Evolutionary conservation across 2,888 invertebrate species (phyloP), one percentile per base, ranked within the genome.

Genomic region (Aporophyla lueneburgensis): DNA sequence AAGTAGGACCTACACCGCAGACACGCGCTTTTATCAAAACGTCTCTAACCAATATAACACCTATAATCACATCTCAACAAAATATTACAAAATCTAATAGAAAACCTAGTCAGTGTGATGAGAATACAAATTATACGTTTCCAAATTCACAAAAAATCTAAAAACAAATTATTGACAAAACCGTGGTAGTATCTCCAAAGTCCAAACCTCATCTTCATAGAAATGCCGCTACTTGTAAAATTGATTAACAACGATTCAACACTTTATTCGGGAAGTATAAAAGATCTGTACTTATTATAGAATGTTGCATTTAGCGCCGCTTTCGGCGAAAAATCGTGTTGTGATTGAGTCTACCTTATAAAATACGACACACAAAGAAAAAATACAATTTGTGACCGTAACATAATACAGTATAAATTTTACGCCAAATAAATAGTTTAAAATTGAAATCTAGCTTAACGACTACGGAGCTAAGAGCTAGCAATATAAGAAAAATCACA

Each of bases 401-500:
- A 91, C 81, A 80, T 81, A 92, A 92, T 89, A 90, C 87, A 90
- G 89, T 89, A 88, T 87, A 89, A 88, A 86, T 89, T 87, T 87
- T 74, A 88, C 83, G 91, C 89, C 89, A 93, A 95, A 95, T 94
- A 94, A 95, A 95, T 94, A 94, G 87, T 90, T 91, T 89, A 93
- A 93, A 84, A 72, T 76, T 94, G 91, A 90, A 94, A 92, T 93
- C 95, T 96, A 95, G 95, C 96, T 95, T 95, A 95, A 93, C 89
- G 93, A 95, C 96, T 96, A 96, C 91, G 88, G 92, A 94, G 94
- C 93, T 94, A 94, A 93, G 92, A 93, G 88, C 94, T 95, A 95
- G 94, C 94, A 94, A 94, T 94, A 92, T 94, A 95, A 94, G 91
- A 94, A 92, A 94, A 95, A 96, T 96, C 96, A 96, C 96, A 95